phyloP scores from a whole-genome alignment of 1,140 invertebrate species.

The Drosophila grimshawi region DNA sequence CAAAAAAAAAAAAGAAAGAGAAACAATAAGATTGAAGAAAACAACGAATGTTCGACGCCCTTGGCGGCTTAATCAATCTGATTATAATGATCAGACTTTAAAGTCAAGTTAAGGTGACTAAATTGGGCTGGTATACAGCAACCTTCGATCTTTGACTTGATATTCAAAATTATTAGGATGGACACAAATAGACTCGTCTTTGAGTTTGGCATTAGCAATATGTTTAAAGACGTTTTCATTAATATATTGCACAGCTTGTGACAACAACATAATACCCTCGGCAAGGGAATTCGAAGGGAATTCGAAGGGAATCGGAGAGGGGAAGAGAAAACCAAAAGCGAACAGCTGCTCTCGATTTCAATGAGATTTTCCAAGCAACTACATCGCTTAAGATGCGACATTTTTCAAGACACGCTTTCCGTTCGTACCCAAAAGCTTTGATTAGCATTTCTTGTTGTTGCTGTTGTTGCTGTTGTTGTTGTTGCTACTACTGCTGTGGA shows the following conservation, averaged over 20 bases:
- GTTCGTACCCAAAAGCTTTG: slow-evolving; percentile 43
- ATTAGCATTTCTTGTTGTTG: slow-evolving; percentile 71
- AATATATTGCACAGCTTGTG: not conserved
- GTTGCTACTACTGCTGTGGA: slow-evolving; percentile 23
- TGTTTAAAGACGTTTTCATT: not conserved
- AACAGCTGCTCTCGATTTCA: slow-evolving; percentile 60
- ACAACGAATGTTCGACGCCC: not conserved
- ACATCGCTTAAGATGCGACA: slow-evolving; percentile 70
- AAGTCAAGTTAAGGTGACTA: not conserved
- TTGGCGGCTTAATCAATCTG: not conserved
- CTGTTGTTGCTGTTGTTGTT: slow-evolving; percentile 36
- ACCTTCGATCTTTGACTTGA: no score
- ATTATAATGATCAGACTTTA: not conserved
- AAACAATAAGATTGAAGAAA: no score
- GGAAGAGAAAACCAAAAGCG: slow-evolving; percentile 12
- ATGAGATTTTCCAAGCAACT: slow-evolving; percentile 76
- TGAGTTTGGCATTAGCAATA: not conserved
- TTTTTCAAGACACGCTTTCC: slow-evolving; percentile 61
- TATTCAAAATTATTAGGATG: no score
- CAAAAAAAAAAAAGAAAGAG: not conserved
- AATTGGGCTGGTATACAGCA: no score
- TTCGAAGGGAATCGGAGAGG: not conserved
- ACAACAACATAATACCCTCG: not conserved
- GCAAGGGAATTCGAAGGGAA: not conserved
- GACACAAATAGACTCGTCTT: not conserved